Percentiles rank a stretch among this genome's conserved stretches.
Evolutionary conservation across 1,140 invertebrate genomes (phyloP).

Genomic region (Cryptotermes secundus): DNA sequence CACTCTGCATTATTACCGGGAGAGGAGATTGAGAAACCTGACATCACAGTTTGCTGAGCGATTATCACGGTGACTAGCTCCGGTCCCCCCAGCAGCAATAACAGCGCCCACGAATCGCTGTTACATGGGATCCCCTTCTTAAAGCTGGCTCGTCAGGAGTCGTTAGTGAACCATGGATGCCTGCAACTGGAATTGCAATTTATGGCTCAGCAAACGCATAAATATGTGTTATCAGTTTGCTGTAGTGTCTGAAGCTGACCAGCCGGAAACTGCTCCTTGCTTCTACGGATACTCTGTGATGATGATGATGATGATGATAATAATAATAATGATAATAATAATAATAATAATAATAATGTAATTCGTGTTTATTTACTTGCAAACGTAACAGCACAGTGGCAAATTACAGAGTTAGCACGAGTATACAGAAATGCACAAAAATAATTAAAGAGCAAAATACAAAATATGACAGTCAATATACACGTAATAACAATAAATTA

Average conservation of each 20-base stretch:
- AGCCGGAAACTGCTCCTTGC: not conserved
- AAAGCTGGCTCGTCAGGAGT: not conserved
- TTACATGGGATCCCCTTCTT: not conserved
- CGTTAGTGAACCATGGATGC: not conserved
- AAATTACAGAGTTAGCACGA: too few relatives aligned
- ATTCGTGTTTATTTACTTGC: too few relatives aligned
- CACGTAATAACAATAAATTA: too few relatives aligned
- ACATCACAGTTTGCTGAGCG: constrained; percentile 10
- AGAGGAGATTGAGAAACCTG: not conserved
- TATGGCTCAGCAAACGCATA: not conserved
- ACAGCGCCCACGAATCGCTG: constrained; percentile 12
- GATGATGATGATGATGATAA: not conserved
- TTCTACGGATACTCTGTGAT: not conserved
- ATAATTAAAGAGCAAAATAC: too few relatives aligned
- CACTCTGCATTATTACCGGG: not conserved
- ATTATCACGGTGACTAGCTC: not conserved
- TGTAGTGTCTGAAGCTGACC: not conserved
- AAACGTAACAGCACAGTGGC: too few relatives aligned
- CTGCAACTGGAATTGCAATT: not conserved
- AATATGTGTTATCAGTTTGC: not conserved
- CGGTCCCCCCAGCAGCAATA: not conserved
- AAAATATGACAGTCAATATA: too few relatives aligned
- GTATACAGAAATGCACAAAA: too few relatives aligned
- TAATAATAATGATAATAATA: not conserved
- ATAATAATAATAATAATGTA: too few relatives aligned